Evolutionary conservation across 2,888 invertebrate genomes (phyloP).

Genomic region (Ectemnius cavifrons): DNA sequence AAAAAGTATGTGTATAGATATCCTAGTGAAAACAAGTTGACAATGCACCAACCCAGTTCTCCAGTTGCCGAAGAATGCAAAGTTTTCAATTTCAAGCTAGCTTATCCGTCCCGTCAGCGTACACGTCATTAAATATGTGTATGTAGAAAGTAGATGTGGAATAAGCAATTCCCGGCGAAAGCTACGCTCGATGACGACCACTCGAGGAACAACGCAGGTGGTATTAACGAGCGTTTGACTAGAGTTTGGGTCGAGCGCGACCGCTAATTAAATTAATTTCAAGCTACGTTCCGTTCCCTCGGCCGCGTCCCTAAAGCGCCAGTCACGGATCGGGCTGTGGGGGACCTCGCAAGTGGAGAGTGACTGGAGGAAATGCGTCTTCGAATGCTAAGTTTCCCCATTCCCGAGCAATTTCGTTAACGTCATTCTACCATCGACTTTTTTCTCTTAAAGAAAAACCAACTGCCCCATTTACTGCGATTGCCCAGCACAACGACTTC

Average conservation of each 20-base stretch:
- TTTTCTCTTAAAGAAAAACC: constrained; percentile 8
- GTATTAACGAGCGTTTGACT: constrained; percentile 73
- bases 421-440: constrained; percentile 43
- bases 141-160: no score
- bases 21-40: no score
- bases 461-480: neutral
- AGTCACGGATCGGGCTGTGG: constrained; percentile 47
- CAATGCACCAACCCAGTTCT: no score
- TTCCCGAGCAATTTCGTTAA: constrained; percentile 27
- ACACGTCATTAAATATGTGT: no score
- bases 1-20: no score
- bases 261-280: constrained; percentile 77
- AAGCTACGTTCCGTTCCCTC: constrained; percentile 39
- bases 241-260: constrained; percentile 69
- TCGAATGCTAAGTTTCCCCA: constrained; percentile 1
- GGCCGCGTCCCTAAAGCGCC: constrained; percentile 44
- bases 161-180: neutral
- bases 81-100: no score
- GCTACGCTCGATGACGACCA: constrained; percentile 17
- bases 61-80: no score
- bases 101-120: no score
- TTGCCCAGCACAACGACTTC: neutral
- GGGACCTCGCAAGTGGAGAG: constrained; percentile 9
- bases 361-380: constrained; percentile 42
- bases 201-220: constrained; percentile 69